Conservation (phyloP, 2,113 vertebrate species). For the Panthera leo region DNA sequence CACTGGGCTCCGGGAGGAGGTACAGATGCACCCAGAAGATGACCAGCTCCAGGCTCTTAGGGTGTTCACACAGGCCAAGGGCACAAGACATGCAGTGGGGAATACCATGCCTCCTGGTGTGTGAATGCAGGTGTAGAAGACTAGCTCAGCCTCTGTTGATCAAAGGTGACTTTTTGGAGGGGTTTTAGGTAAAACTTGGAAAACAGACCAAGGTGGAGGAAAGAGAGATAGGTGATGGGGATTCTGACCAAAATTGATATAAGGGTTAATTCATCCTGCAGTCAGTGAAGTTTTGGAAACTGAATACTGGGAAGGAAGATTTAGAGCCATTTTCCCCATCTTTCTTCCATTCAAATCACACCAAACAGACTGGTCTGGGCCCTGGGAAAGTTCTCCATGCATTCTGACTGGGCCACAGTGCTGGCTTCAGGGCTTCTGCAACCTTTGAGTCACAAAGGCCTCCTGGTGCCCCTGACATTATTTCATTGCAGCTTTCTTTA, state of each 20-base stretch:
- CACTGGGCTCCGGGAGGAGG: not conserved
- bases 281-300: not conserved
- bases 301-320: not conserved
- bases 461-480: not conserved
- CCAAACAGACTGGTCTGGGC: accelerated
- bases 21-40: not conserved
- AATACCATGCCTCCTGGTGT: accelerated
- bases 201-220: not conserved
- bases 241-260: not conserved
- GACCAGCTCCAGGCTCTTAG: not conserved
- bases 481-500: not conserved
- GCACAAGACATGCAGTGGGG: too few species aligned
- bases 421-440: not conserved
- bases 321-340: not conserved
- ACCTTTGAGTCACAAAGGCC: not conserved
- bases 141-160: too few species aligned
- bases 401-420: accelerated
- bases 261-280: not conserved
- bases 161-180: not conserved
- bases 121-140: too few species aligned
- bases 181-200: not conserved
- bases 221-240: not conserved
- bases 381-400: not conserved
- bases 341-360: not conserved
- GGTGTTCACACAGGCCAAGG: too few species aligned